Conservation (phyloP, 1,140 invertebrate species). For the Wasmannia auropunctata region DNA sequence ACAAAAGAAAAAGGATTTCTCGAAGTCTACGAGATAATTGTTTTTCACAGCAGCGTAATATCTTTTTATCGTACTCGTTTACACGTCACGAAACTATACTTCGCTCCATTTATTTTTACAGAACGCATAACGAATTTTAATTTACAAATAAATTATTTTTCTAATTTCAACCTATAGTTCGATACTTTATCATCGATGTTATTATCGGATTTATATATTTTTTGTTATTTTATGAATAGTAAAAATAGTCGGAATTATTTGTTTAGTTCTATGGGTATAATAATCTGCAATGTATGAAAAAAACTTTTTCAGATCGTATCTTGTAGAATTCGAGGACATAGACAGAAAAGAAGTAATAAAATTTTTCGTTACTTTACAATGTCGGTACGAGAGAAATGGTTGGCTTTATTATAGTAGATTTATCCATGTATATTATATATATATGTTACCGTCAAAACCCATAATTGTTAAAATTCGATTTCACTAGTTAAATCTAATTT, state of each 20-base stretch:
- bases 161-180: slow-evolving; percentile 47
- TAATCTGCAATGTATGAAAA: slow-evolving; percentile 28
- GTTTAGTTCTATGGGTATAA: slow-evolving; percentile 54
- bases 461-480: too few relatives aligned
- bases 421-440: slow-evolving; percentile 50
- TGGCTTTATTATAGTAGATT: slow-evolving; percentile 53
- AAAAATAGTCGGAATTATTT: slow-evolving; percentile 56
- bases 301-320: slow-evolving; percentile 35
- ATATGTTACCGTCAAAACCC: too few relatives aligned
- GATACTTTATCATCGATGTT: slow-evolving; percentile 7
- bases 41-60: slow-evolving; percentile 13
- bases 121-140: slow-evolving; percentile 62
- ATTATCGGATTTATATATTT: slow-evolving; percentile 54
- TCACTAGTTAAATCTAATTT: too few relatives aligned
- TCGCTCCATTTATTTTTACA: slow-evolving; percentile 55
- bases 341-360: background rate
- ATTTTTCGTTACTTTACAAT: slow-evolving; percentile 38
- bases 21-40: slow-evolving; percentile 35
- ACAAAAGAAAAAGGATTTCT: slow-evolving; percentile 62
- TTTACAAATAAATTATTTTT: slow-evolving; percentile 62
- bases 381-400: slow-evolving; percentile 28
- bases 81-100: background rate
- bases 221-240: slow-evolving; percentile 67
- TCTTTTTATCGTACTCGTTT: background rate
- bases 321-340: slow-evolving; percentile 30